A percentile compares a stretch with the other conserved stretches of the same genome.
These are phyloP conservation scores for Numenius arquata DNA, from an alignment of 2,113 vertebrate genomes.

Conservation along the genomic window DNA sequence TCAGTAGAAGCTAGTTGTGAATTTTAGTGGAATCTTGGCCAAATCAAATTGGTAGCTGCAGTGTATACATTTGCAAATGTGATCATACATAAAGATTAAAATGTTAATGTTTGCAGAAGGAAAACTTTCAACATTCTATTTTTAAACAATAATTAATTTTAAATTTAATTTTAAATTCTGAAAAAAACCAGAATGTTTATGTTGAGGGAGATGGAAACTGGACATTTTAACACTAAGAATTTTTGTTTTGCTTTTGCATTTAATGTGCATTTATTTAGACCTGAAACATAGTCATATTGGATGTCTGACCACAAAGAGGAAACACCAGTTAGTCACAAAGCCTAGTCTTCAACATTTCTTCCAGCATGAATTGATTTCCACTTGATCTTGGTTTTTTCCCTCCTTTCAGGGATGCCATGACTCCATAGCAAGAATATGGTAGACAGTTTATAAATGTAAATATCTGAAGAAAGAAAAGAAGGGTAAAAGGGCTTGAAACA, in stretches of 20 bases:
- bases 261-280: not conserved
- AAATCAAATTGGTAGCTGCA: not conserved
- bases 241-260: not conserved
- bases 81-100: not conserved
- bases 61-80: not conserved
- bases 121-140: not conserved
- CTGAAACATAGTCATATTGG: not conserved
- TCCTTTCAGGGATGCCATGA: not conserved
- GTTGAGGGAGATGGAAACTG: not conserved
- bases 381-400: not conserved
- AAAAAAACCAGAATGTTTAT: not conserved
- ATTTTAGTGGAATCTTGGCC: not conserved
- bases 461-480: not conserved
- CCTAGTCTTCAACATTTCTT: not conserved
- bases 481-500: not conserved
- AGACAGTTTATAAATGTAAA: slow-evolving; percentile 5
- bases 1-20: not conserved
- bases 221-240: fast-evolving
- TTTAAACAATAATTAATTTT: not conserved
- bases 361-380: slow-evolving; percentile 15
- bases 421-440: not conserved
- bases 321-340: not conserved
- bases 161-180: not conserved
- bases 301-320: not conserved
- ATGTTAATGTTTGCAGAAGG: not conserved